Conservation (phyloP, 2,888 invertebrate species). For the Platycnemis pennipes region DNA sequence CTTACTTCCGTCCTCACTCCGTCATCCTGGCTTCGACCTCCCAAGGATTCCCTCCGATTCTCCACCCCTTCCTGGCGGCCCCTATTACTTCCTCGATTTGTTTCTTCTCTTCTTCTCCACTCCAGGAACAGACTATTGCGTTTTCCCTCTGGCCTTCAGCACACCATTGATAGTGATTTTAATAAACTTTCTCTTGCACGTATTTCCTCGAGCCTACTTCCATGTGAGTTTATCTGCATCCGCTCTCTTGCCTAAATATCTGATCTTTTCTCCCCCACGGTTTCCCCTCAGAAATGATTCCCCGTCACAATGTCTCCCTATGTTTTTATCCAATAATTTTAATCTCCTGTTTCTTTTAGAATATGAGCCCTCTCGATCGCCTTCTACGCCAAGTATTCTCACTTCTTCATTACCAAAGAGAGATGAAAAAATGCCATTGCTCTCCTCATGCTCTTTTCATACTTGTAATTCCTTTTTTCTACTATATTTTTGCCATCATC, state of each 20-base stretch:
- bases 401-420: background rate
- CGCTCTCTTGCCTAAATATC: background rate
- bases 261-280: background rate
- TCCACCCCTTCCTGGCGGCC: background rate
- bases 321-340: background rate
- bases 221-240: conserved; percentile 40
- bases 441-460: background rate
- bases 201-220: conserved; percentile 24
- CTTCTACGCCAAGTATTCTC: background rate
- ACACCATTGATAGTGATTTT: background rate
- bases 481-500: no score
- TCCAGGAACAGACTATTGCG: background rate
- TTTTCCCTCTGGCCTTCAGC: background rate
- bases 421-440: background rate
- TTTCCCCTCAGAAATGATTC: background rate
- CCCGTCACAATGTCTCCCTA: background rate
- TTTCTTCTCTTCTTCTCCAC: background rate
- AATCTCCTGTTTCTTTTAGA: background rate
- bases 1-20: conserved; percentile 22
- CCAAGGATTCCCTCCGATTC: background rate
- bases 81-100: background rate
- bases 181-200: conserved; percentile 58
- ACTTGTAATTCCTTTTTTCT: background rate
- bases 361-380: background rate
- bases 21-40: background rate